Conservation (phyloP, 2,113 vertebrate genomes). For the Camarhynchus parvulus region DNA sequence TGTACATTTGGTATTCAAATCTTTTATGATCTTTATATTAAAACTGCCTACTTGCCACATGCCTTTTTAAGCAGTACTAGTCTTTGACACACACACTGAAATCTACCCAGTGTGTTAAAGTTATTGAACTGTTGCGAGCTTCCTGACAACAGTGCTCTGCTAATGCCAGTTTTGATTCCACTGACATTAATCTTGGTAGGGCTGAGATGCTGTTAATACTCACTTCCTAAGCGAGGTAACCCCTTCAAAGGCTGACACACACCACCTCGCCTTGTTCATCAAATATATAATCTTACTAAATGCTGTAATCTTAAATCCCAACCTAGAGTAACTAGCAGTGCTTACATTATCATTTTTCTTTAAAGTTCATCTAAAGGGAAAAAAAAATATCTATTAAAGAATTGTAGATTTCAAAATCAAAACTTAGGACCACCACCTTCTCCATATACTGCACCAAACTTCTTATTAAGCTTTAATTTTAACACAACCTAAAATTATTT, state of each 20-base stretch:
- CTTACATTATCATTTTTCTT: slow-evolving; percentile 73
- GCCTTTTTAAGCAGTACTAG: slow-evolving; percentile 9
- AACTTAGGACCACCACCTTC: slow-evolving; percentile 57
- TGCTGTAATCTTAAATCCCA: slow-evolving; percentile 77
- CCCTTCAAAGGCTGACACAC: slow-evolving; percentile 55
- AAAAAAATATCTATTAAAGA: slow-evolving; percentile 21
- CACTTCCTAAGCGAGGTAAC: slow-evolving; percentile 59
- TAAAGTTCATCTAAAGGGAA: slow-evolving; percentile 29
- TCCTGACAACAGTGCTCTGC: slow-evolving; percentile 27
- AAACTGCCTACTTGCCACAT: slow-evolving; percentile 47
- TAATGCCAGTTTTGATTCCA: slow-evolving; percentile 39
- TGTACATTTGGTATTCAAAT: slow-evolving; percentile 36
- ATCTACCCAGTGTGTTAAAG: slow-evolving; percentile 27
- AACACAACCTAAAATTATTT: slow-evolving; percentile 42
- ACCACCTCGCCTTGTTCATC: slow-evolving; percentile 69
- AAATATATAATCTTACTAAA: slow-evolving; percentile 76
- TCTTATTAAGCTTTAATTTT: slow-evolving; percentile 50
- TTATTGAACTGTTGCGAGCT: slow-evolving; percentile 31
- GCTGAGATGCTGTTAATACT: slow-evolving; percentile 70
- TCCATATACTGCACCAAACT: slow-evolving; percentile 23
- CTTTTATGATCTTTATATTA: slow-evolving; percentile 18
- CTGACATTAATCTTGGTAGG: slow-evolving; percentile 63
- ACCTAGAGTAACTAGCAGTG: slow-evolving; percentile 71
- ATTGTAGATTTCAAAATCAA: slow-evolving; percentile 35
- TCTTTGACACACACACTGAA: slow-evolving; percentile 42